Base-by-base conservation (phyloP, 2,113 vertebrate genomes). In the Alligator mississippiensis region DNA sequence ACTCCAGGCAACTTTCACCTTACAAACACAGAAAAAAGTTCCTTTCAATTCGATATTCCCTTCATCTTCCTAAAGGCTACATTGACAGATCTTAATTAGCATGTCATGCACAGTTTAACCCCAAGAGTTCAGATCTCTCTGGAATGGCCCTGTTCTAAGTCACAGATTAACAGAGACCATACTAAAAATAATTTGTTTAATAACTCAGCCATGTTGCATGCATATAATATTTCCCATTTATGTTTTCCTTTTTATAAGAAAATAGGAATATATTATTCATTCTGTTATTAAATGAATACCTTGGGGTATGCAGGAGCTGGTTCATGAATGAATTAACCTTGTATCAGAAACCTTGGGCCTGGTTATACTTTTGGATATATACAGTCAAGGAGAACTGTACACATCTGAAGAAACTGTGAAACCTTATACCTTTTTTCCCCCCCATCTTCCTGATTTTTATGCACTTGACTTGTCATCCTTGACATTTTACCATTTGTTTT, bases 101-200 rank as follows among this genome's bases (percentile, higher is more conserved):
- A 5, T 63, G 5, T 13, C 15, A 84, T 1, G 17, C 47, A 8
- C 72, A 17, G 47, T 62, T 70, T 8, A 54, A 80, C 75, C n/a
- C 0, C 60, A 16, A 6, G 82, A 2, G 59, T 17, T 19, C 3
- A 0, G 60, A 61, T 19, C 57, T 72, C 2, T 1, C 3, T 0
- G 0, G 66, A 57, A 21, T 16, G 47, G 34, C 27, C 8, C 30
- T 3, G 25, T 12, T 27, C 64, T 10, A 61, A 9, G 0, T 4
- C 78, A 3, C 24, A 10, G 47, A 4, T 6, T 24, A 28, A 34
- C 2, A 14, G 27, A 21, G 1, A 1, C 13, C 0, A 0, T 4
- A 12, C 66, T 1, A 62, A 21, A 4, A 16, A 6, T 6, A 2
- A 30, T 1, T 4, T 1, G 19, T 18, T 0, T 16, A 1, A 11